These are phyloP conservation scores for Petrolisthes manimaculis DNA, from an alignment of 2,888 invertebrate species.

Conservation along the genomic window DNA sequence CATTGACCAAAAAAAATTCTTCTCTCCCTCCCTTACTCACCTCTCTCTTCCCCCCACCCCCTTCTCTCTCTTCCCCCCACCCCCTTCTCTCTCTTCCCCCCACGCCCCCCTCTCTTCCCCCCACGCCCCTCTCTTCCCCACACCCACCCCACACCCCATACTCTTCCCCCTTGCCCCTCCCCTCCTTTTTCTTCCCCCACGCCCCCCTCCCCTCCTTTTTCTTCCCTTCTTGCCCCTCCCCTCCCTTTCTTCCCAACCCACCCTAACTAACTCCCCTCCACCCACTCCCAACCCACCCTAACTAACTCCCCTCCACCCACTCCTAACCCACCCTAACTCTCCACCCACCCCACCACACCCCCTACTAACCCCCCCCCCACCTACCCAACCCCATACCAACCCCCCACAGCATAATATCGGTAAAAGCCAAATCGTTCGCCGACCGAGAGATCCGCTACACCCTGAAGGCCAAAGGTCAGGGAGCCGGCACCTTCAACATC, in stretches of 20 bases:
- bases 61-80: not conserved
- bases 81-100: not conserved
- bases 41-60: not conserved
- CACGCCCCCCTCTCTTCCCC: not conserved
- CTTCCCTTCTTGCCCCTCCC: too few relatives aligned
- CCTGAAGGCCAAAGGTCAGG: constrained; percentile 93
- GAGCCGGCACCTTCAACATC: constrained; percentile 95
- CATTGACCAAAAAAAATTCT: too few relatives aligned
- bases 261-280: too few relatives aligned
- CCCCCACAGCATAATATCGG: constrained; percentile 88
- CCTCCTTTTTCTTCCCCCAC: too few relatives aligned
- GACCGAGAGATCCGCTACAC: constrained; percentile 97
- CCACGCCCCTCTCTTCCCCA: not conserved
- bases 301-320: too few relatives aligned
- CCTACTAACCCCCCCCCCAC: too few relatives aligned
- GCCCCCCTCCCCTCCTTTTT: too few relatives aligned
- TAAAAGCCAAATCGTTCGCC: constrained; percentile 97
- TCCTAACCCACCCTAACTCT: too few relatives aligned
- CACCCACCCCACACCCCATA: not conserved
- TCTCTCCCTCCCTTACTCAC: too few relatives aligned
- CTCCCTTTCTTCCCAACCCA: too few relatives aligned
- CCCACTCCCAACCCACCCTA: too few relatives aligned
- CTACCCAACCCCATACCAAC: constrained; percentile 48
- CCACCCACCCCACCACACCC: too few relatives aligned
- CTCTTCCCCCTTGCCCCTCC: not conserved